Percentiles rank a stretch among this genome's conserved stretches.
phyloP scores from a whole-genome alignment of 2,113 vertebrate species.

The Porphyrio hochstetteri region DNA sequence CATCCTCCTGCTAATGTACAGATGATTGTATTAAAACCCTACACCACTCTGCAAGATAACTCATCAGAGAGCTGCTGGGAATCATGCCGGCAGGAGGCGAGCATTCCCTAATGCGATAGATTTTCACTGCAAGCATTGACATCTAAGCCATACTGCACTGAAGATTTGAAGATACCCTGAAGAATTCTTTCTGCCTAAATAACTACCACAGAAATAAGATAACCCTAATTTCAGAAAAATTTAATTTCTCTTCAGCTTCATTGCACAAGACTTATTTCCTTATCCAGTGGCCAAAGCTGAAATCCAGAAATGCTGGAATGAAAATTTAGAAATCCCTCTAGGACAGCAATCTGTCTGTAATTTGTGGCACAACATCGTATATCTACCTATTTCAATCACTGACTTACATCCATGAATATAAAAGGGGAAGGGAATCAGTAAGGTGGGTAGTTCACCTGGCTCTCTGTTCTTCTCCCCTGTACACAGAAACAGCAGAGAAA shows the following conservation, averaged over 20 bases:
- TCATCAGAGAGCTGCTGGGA: constrained; percentile 33
- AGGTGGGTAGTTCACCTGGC: not conserved
- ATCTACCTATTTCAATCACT: not conserved
- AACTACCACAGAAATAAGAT: not conserved
- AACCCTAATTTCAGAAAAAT: constrained; percentile 10
- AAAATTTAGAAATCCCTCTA: constrained; percentile 19
- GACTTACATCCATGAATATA: not conserved
- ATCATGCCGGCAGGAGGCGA: constrained; percentile 17
- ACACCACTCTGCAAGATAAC: not conserved
- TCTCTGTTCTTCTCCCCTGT: not conserved
- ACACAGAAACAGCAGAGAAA: not conserved
- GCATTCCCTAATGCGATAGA: not conserved
- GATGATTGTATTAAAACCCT: constrained; percentile 21
- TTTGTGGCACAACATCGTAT: not conserved
- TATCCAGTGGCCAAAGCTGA: not conserved
- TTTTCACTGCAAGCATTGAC: not conserved
- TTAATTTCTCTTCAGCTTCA: not conserved
- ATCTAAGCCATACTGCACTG: not conserved
- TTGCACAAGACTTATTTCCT: not conserved
- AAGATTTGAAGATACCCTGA: constrained; percentile 1
- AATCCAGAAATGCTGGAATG: not conserved
- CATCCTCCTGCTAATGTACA: not conserved
- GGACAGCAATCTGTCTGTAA: not conserved
- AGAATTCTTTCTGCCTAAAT: not conserved
- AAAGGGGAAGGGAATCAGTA: not conserved